phyloP scores from a whole-genome alignment of 2,888 invertebrate species.

The Eurytoma californica region DNA sequence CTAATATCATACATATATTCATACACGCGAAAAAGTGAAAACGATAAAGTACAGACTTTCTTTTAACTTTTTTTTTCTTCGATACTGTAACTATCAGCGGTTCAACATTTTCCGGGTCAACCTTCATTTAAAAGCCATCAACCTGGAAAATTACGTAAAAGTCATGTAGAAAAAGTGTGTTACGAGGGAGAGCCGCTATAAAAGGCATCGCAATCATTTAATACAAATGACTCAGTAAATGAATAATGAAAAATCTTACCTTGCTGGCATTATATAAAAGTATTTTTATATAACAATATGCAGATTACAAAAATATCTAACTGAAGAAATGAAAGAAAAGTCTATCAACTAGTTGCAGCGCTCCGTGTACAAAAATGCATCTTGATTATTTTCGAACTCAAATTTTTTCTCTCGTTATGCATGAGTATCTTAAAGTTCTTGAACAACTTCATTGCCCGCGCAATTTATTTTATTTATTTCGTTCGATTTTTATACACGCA shows the following conservation, averaged over 20 bases:
- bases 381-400: neutral
- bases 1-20: constrained; percentile 69
- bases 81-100: constrained; percentile 44
- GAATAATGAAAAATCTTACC: constrained; percentile 34
- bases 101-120: constrained; percentile 34
- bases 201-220: neutral
- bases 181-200: neutral
- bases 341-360: constrained; percentile 45
- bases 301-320: constrained; percentile 24
- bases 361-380: constrained; percentile 51
- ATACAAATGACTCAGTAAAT: neutral
- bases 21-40: constrained; percentile 70
- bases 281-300: neutral
- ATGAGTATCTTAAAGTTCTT: neutral
- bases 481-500: constrained; percentile 43
- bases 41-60: constrained; percentile 55
- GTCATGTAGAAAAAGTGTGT: neutral
- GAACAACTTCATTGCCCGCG: too few relatives aligned
- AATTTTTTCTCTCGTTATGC: neutral
- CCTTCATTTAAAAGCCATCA: constrained; percentile 45
- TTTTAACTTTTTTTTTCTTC: constrained; percentile 52
- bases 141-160: constrained; percentile 40
- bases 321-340: constrained; percentile 32
- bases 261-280: constrained; percentile 6
- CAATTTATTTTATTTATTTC: neutral